phyloP scores from a whole-genome alignment of 1,140 invertebrate species.

The Ptiloglossa arizonensis region DNA sequence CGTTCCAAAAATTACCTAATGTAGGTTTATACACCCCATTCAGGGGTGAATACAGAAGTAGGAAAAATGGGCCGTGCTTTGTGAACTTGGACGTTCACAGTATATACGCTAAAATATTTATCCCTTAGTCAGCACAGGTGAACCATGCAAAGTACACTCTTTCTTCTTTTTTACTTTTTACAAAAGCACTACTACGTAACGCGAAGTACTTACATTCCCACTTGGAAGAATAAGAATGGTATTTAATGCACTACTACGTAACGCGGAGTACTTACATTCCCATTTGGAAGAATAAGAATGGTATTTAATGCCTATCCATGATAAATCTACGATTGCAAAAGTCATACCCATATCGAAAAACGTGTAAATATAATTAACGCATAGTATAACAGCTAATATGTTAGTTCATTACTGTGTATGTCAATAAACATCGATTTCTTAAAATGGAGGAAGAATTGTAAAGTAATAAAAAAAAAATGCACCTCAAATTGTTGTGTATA shows the following conservation, averaged over 20 bases:
- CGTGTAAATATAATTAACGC: constrained; percentile 32
- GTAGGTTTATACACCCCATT: constrained; percentile 40
- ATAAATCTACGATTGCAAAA: constrained; percentile 27
- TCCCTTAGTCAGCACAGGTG: constrained; percentile 32
- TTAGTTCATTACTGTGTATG: constrained; percentile 16
- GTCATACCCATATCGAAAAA: constrained; percentile 17
- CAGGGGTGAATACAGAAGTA: constrained; percentile 41
- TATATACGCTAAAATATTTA: constrained; percentile 49
- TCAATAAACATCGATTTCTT: constrained; percentile 10
- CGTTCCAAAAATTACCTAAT: constrained; percentile 43
- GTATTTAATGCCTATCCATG: constrained; percentile 20
- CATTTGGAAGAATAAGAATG: constrained; percentile 29
- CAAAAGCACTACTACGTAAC: constrained; percentile 21
- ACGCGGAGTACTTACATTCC: constrained; percentile 26
- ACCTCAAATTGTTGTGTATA: constrained; percentile 13
- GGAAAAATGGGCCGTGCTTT: constrained; percentile 52
- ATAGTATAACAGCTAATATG: constrained; percentile 25
- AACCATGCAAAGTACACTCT: constrained; percentile 38
- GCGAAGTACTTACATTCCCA: constrained; percentile 23
- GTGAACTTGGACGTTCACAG: constrained; percentile 32
- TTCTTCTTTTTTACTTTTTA: constrained; percentile 20
- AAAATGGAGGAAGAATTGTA: constrained; percentile 20
- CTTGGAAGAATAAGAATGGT: constrained; percentile 34
- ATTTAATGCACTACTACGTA: not conserved
- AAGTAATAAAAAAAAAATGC: constrained; percentile 5